Percentiles rank a stretch among this genome's conserved stretches.
Evolutionary conservation across 2,797 vertebrate species (phyloP).

Genomic region (Malacoraja senta): DNA sequence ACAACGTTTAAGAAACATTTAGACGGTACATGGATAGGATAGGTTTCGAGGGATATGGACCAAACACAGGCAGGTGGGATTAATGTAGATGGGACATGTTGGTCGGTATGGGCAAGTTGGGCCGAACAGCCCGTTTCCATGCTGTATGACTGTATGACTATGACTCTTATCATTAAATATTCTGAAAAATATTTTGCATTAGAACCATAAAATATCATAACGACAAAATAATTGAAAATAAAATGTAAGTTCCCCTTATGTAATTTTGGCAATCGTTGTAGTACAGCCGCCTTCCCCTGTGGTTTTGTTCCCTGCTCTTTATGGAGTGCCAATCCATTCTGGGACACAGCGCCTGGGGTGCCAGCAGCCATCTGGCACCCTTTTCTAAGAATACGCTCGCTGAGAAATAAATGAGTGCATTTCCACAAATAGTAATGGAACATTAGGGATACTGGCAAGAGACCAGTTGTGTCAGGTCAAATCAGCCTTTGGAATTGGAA

Average conservation of each 20-base stretch:
- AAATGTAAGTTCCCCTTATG: neutral
- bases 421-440: slow-evolving; percentile 25
- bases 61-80: too few relatives aligned
- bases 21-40: too few relatives aligned
- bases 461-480: neutral
- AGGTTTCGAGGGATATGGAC: too few relatives aligned
- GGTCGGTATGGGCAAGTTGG: too few relatives aligned
- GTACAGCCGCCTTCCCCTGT: neutral
- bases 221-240: neutral
- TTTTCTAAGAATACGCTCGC: slow-evolving; percentile 24
- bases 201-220: neutral
- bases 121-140: too few relatives aligned
- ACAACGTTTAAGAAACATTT: too few relatives aligned
- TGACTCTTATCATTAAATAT: neutral
- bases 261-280: neutral
- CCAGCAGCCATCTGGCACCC: slow-evolving; percentile 24
- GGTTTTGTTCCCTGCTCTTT: slow-evolving; percentile 23
- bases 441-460: neutral
- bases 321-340: slow-evolving; percentile 19
- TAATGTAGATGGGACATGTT: too few relatives aligned
- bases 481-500: neutral
- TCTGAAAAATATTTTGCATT: neutral
- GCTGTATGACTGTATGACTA: too few relatives aligned
- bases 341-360: neutral
- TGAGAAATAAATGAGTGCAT: slow-evolving; percentile 17